Evolutionary conservation across 1,140 invertebrate genomes (phyloP), one percentile per base, ranked within the genome.

Genomic region (Reticulitermes speratus): DNA sequence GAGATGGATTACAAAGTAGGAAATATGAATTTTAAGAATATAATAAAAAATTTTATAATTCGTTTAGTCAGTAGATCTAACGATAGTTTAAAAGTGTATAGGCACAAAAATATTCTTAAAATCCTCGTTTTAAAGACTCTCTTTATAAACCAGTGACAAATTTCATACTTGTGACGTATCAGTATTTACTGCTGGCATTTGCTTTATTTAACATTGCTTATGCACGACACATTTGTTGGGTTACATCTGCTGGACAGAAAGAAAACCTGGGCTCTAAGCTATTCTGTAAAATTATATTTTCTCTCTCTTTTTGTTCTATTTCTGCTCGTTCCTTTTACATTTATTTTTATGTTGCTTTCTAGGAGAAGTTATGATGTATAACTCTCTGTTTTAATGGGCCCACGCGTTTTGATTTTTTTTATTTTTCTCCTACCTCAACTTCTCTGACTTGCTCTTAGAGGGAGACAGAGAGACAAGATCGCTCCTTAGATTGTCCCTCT

Each of bases 401-500:
- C 83, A 44, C 83, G 38, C 32, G 32, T 84, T 84, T 44, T 84
- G 83, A 84, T 84, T 84, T 32, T 84, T 83, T 38, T 84, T 84
- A 84, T 84, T 7, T 84, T 52, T 84, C 83, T 52, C n/a, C 83
- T 52, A 25, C 83, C 38, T 52, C 83, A 44, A 7, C 83, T 52
- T 55, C 38, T n/a, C 32, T 84, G 44, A 75, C n/a, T 25, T 75
- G 65, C 14, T 75, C 65, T 55, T 1, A 55, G 19, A 55, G 38
- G 5, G 38, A 5, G 38, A 5, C 38, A 38, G 38, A 38, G 38
- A 38, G 52, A 55, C 16, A 55, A 55, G 65, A 11, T 75, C 65
- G 6, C 5, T 75, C n/a, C n/a, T 30, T 75, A 8, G 2, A 75
- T 12, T 30, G 65, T 75, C 9, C 65, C 25, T 8, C n/a, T 75